Evolutionary conservation across 2,888 invertebrate genomes (phyloP).

Genomic region (Cyclophora punctaria): DNA sequence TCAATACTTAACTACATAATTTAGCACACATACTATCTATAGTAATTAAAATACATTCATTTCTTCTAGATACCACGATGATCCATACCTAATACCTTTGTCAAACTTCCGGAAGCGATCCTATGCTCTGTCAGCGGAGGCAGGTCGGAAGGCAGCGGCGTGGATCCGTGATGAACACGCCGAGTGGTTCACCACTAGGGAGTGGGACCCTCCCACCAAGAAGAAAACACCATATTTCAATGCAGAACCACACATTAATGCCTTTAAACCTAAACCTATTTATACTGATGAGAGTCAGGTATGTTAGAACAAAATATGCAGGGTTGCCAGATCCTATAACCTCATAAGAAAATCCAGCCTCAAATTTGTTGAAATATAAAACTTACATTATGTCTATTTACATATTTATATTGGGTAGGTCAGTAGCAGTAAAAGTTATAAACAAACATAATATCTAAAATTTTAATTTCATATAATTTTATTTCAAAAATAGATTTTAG

Average conservation of each 20-base stretch:
- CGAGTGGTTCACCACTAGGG: slow-evolving; percentile 78
- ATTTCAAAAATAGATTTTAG: no score
- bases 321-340: no score
- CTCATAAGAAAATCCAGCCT: no score
- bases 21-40: not conserved
- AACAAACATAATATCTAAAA: no score
- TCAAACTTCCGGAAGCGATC: slow-evolving; percentile 81
- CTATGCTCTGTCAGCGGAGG: slow-evolving; percentile 87
- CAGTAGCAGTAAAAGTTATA: not conserved
- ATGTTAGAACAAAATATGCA: not conserved
- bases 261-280: slow-evolving; percentile 79
- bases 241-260: slow-evolving; percentile 79
- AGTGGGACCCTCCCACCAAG: slow-evolving; percentile 78
- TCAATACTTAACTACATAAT: not conserved
- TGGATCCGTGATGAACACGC: slow-evolving; percentile 86
- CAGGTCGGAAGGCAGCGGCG: slow-evolving; percentile 89
- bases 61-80: slow-evolving; percentile 85
- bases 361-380: no score
- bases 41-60: slow-evolving; percentile 1
- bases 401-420: not conserved
- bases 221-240: slow-evolving; percentile 57
- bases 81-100: slow-evolving; percentile 88
- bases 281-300: slow-evolving; percentile 83
- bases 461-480: no score
- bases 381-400: not conserved